Evolutionary conservation across 2,113 vertebrate species (phyloP), one percentile per base, ranked within the genome.

Genomic region (Callithrix jacchus): DNA sequence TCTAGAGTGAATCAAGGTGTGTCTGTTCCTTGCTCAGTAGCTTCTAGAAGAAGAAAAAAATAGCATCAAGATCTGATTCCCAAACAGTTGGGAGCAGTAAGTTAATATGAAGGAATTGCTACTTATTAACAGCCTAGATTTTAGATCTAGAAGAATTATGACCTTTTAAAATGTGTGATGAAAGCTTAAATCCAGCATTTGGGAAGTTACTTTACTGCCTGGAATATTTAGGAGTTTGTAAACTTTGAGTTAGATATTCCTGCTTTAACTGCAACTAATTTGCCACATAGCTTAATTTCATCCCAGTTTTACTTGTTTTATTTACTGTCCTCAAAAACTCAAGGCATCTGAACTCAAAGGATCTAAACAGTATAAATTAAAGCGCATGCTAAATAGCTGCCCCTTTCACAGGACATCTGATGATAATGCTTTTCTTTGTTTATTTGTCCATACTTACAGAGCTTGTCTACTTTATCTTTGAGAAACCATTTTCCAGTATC

Each of bases 121-220:
- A 42, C 42, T 87, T 88, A 76, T 21, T 37, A 23, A 66, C 13
- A 81, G 71, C 30, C 40, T 74, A 70, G 30, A 45, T 17, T 58
- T 87, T 91, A 70, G 76, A 37, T 93, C 35, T 95, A 37, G 9
- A 74, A 84, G 61, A 87, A 64, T 77, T 83, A 35, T 4, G 32
- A 27, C 13, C 83, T 64, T 16, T 85, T 76, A 64, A 58, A 58
- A 64, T 56, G 87, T 23, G 12, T 87, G 66, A 56, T 85, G 37
- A 83, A 95, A 94, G 47, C 61, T 77, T 95, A 66, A 85, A 64
- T 91, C 49, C 9, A 92, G 27, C 25, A 47, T 52, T 70, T 89
- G 11, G 42, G n/a, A 70, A 96, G 42, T 37, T 47, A 68, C 17
- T 1, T 10, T 89, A 12, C 47, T 94, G 37, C 9, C 30, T 49